Evolutionary conservation across 2,888 invertebrate species (phyloP).

Genomic region (Ptychoptera contaminata): DNA sequence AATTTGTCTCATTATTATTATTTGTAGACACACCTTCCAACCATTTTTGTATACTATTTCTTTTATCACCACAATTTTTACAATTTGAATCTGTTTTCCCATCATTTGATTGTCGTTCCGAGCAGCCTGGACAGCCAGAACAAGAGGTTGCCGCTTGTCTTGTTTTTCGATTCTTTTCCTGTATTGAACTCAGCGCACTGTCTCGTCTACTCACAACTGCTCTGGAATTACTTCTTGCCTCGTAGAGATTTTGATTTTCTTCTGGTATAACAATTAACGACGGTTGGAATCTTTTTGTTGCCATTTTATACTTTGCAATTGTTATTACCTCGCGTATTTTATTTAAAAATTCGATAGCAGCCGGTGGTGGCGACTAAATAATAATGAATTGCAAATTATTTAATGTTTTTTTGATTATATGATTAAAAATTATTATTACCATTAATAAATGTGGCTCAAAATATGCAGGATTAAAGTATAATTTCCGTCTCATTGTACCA

Average conservation of each 20-base stretch:
- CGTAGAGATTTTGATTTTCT: constrained; percentile 40
- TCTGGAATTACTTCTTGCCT: constrained; percentile 10
- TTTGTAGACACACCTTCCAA: constrained; percentile 47
- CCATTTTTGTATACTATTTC: constrained; percentile 60
- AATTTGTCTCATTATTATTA: constrained; percentile 15
- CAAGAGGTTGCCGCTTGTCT: constrained; percentile 28
- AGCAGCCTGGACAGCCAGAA: constrained; percentile 53
- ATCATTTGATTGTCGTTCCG: constrained; percentile 14
- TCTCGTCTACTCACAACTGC: constrained; percentile 34
- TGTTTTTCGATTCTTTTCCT: constrained; percentile 39
- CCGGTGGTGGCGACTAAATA: constrained; percentile 67
- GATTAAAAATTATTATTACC: constrained; percentile 35
- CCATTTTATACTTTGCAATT: constrained; percentile 79
- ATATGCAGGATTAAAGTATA: constrained; percentile 83
- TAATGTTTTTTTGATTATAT: neutral
- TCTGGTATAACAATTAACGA: constrained; percentile 67
- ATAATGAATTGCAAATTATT: neutral
- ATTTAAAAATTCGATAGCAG: constrained; percentile 73
- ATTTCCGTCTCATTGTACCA: constrained; percentile 57
- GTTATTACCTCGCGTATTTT: constrained; percentile 84
- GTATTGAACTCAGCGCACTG: constrained; percentile 40
- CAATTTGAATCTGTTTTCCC: constrained; percentile 8
- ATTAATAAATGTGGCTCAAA: constrained; percentile 74
- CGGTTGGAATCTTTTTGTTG: constrained; percentile 62
- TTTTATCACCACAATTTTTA: constrained; percentile 48